phyloP scores from a whole-genome alignment of 1,140 invertebrate genomes.

The Monomorium pharaonis region DNA sequence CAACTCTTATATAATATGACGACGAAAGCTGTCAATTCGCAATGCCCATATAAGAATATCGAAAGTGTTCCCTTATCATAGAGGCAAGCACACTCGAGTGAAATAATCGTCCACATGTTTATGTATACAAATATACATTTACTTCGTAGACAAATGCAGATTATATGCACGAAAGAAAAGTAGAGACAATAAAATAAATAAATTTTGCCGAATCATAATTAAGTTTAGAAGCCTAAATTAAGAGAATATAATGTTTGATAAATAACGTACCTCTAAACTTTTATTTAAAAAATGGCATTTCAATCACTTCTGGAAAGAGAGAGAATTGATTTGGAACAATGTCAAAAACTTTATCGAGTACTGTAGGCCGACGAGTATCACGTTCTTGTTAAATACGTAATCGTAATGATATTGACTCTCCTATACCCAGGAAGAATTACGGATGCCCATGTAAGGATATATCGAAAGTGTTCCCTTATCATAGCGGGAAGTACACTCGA shows the following conservation, averaged over 20 bases:
- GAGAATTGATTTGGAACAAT: slow-evolving; percentile 35
- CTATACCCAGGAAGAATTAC: slow-evolving; percentile 50
- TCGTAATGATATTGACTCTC: slow-evolving; percentile 52
- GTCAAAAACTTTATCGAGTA: slow-evolving; percentile 60
- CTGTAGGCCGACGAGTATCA: slow-evolving; percentile 72
- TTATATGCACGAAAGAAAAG: too few species aligned
- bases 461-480: slow-evolving; percentile 33
- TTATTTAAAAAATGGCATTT: neutral
- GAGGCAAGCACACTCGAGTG: slow-evolving; percentile 18
- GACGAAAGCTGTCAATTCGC: too few species aligned
- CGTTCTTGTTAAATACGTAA: slow-evolving; percentile 57
- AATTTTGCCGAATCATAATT: too few species aligned
- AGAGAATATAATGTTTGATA: too few species aligned
- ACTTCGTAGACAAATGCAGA: too few species aligned
- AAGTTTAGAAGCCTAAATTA: too few species aligned
- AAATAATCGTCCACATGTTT: slow-evolving; percentile 34
- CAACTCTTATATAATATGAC: too few species aligned
- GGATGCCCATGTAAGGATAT: slow-evolving; percentile 56
- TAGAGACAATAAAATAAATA: too few species aligned
- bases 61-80: slow-evolving; percentile 33
- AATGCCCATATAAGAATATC: slow-evolving; percentile 53
- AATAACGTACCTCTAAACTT: neutral
- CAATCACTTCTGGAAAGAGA: neutral
- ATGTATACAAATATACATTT: slow-evolving; percentile 51
- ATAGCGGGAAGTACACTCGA: slow-evolving; percentile 11